Evolutionary conservation across 2,888 invertebrate species (phyloP).

Genomic region (Ptycholaimellus sp.): DNA sequence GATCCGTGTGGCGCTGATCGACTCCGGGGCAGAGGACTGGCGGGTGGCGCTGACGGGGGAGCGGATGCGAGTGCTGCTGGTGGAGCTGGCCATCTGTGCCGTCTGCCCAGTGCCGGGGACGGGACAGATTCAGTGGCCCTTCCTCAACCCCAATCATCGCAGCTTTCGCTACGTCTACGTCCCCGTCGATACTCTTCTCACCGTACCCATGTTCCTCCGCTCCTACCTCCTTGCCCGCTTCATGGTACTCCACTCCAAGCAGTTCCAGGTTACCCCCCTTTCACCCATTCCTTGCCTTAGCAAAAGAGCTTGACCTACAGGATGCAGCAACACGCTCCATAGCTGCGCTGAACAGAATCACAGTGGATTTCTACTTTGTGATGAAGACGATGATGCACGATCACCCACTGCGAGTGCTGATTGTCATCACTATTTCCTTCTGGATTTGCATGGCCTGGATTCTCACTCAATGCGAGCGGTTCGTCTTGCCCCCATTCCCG

Average conservation of each 20-base stretch:
- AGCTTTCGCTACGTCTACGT: slow-evolving; percentile 56
- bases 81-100: slow-evolving; percentile 83
- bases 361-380: slow-evolving; percentile 78
- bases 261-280: slow-evolving; percentile 41
- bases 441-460: slow-evolving; percentile 99
- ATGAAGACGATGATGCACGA: slow-evolving; percentile 98
- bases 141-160: slow-evolving; percentile 8
- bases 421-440: slow-evolving; percentile 97
- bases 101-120: slow-evolving; percentile 70
- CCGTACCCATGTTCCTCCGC: slow-evolving; percentile 96
- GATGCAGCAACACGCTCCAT: slow-evolving; percentile 73
- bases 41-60: slow-evolving; percentile 98
- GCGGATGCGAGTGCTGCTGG: slow-evolving; percentile 42
- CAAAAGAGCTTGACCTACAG: slow-evolving; percentile 32
- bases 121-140: slow-evolving; percentile 19
- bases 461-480: slow-evolving; percentile 94
- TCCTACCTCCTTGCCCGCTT: slow-evolving; percentile 97
- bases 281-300: neutral
- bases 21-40: slow-evolving; percentile 99
- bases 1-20: slow-evolving; percentile 72
- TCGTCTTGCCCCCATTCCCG: no score
- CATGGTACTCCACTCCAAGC: slow-evolving; percentile 95
- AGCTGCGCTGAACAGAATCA: slow-evolving; percentile 39
- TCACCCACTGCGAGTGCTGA: slow-evolving; percentile 84
- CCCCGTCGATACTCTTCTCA: slow-evolving; percentile 84